A percentile compares a stretch with the other conserved stretches of the same genome.
These are phyloP conservation scores for Meandrina meandrites DNA, from an alignment of 92 coral and sea anemone species.

Conservation along the genomic window DNA sequence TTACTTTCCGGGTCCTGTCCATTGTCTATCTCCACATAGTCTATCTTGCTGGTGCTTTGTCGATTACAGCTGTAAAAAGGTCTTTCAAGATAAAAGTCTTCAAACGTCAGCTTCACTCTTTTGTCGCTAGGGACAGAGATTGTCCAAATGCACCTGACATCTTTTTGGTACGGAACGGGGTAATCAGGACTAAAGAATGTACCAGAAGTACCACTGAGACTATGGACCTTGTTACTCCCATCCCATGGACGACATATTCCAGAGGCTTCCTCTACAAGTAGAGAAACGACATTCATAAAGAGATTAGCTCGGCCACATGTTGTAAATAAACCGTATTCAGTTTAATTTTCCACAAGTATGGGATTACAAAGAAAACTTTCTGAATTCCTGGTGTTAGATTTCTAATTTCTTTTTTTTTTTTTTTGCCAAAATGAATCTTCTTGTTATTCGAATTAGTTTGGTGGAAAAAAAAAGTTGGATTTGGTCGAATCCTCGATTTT, in stretches of 20 bases:
- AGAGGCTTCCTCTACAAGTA: slow-evolving; percentile 14
- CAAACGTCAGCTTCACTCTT: slow-evolving; percentile 13
- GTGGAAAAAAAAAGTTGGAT: no score
- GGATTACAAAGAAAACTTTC: no score
- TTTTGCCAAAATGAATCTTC: no score
- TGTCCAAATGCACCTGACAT: slow-evolving; percentile 1
- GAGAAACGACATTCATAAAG: background rate
- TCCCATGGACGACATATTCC: background rate
- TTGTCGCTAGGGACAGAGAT: slow-evolving; percentile 14
- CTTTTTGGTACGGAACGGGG: background rate
- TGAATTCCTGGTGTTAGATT: no score
- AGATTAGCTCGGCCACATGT: no score
- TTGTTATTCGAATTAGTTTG: no score
- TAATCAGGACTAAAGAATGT: slow-evolving; percentile 17
- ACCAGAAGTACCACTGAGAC: slow-evolving; percentile 8
- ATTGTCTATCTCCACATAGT: background rate
- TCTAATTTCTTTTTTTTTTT: no score
- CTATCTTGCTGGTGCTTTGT: background rate
- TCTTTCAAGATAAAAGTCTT: background rate
- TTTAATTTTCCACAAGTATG: no score
- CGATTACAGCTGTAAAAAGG: background rate
- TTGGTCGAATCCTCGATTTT: no score
- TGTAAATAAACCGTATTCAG: no score
- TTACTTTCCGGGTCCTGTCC: background rate
- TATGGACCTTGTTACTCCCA: background rate